Evolutionary conservation across 2,888 invertebrate species (phyloP), one percentile per base, ranked within the genome.

Genomic region (Leptothorax acervorum): DNA sequence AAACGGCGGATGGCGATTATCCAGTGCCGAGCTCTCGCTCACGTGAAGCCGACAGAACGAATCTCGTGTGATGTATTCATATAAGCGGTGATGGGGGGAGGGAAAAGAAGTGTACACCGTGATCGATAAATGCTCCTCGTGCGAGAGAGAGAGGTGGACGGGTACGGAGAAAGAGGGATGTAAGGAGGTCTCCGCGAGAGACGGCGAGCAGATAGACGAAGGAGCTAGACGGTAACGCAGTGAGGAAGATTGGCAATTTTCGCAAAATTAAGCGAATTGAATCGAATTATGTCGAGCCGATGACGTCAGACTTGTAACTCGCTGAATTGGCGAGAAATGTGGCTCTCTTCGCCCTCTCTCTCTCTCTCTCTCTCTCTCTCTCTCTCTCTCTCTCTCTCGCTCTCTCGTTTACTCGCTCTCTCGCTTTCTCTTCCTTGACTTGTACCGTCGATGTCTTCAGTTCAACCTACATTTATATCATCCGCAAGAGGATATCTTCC

Each of bases 301-400:
- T 94, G 94, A 94, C 93, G 93, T 94, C 93, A 94, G 92, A 88
- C 83, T 90, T 91, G 92, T 93, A 94, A 94, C 92, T 93, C 92
- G 93, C 93, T 93, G 93, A 93, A 94, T 93, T 93, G 92, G 92
- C 93, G 93, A 93, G 93, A 93, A 93, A 93, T 92, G 93, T 91
- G 90, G 89, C 89, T 85, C 88, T 87, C 88, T 86, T 68, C 35
- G n/a, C 53, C 73, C 23, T 23, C 23, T 18, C 42, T 39, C 39
- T 15, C 8, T 12, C 5, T 23, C n/a, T 11, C 15, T 15, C 3
- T n/a, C 45, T 15, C 63, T 1, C 35, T 35, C 23, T 3, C 3
- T 0, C 0, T 35, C 35, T 6, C 0, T 0, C 6, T 6, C 35
- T 35, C 35, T 35, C 35, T 4, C 2, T 35, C 35, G 0, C 35